A percentile compares a stretch with the other conserved stretches of the same genome.
phyloP scores from a whole-genome alignment of 1,140 invertebrate species.

The Micrasema minimum region DNA sequence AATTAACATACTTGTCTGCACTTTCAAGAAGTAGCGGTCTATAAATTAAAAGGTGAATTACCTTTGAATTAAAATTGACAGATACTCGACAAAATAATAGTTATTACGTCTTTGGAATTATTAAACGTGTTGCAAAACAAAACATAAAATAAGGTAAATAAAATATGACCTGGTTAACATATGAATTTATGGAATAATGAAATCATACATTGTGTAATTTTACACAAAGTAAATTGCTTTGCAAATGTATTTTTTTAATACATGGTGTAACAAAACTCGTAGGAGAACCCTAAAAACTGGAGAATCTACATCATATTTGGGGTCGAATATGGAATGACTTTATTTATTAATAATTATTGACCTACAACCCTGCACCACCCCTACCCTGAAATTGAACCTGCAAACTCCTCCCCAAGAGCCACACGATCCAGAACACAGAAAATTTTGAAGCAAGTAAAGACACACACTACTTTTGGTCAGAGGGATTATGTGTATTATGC shows the following conservation, averaged over 20 bases:
- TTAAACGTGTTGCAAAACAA: neutral
- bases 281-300: too few species aligned
- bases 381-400: too few species aligned
- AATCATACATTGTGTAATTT: neutral
- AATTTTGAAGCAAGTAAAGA: too few species aligned
- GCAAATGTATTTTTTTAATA: neutral
- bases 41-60: neutral
- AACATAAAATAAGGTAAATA: neutral
- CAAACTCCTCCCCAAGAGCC: too few species aligned
- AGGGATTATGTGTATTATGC: too few species aligned
- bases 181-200: neutral
- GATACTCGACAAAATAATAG: neutral
- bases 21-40: slow-evolving; percentile 15
- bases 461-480: too few species aligned
- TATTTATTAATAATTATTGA: too few species aligned
- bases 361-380: too few species aligned
- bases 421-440: too few species aligned
- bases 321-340: too few species aligned
- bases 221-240: neutral
- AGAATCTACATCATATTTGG: too few species aligned
- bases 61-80: slow-evolving; percentile 14
- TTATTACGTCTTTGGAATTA: neutral
- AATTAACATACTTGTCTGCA: slow-evolving; percentile 5
- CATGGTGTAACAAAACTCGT: too few species aligned
- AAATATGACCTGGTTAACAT: neutral